A percentile compares a stretch with the other conserved stretches of the same genome.
Evolutionary conservation across 2,888 invertebrate species (phyloP).

Genomic region (Pseudeuparius sepicola): DNA sequence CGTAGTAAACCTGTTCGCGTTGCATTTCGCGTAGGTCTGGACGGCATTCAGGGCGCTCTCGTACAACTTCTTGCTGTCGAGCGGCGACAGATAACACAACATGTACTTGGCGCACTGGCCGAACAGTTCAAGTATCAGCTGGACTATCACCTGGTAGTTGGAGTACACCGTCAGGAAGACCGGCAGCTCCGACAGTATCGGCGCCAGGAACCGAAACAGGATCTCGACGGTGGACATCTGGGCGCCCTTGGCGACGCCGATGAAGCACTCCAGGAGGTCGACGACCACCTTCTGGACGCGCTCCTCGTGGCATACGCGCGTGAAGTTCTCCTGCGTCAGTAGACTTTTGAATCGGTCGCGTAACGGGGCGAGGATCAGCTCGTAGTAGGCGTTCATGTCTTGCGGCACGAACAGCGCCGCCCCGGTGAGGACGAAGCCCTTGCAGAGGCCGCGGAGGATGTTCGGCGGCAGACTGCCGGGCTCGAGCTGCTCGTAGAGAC

Average conservation of each 20-base stretch:
- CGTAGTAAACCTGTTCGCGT: slow-evolving; percentile 50
- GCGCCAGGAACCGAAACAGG: slow-evolving; percentile 50
- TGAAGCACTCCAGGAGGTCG: slow-evolving; percentile 65
- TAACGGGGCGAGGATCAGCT: slow-evolving; percentile 41
- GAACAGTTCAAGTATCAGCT: slow-evolving; percentile 63
- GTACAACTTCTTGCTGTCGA: slow-evolving; percentile 52
- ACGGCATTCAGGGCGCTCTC: slow-evolving; percentile 59
- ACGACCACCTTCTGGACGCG: slow-evolving; percentile 57
- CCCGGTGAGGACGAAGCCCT: slow-evolving; percentile 62
- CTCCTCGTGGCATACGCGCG: slow-evolving; percentile 48
- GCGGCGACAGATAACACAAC: slow-evolving; percentile 51
- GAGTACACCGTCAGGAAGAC: slow-evolving; percentile 58
- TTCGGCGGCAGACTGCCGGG: slow-evolving; percentile 46
- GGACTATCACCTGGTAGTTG: slow-evolving; percentile 69
- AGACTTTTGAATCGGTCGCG: slow-evolving; percentile 46
- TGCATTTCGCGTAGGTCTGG: slow-evolving; percentile 58
- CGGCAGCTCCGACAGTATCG: slow-evolving; percentile 56
- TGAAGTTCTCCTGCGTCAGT: slow-evolving; percentile 44
- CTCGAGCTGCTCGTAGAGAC: slow-evolving; percentile 42
- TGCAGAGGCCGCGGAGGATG: slow-evolving; percentile 57
- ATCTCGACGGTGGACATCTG: slow-evolving; percentile 33
- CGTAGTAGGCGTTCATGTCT: slow-evolving; percentile 32
- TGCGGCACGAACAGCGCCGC: slow-evolving; percentile 36
- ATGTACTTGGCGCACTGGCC: slow-evolving; percentile 62
- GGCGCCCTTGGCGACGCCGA: slow-evolving; percentile 59